A percentile compares a stretch with the other conserved stretches of the same genome.
These are phyloP conservation scores for Ganaspis brasiliensis DNA, from an alignment of 2,888 invertebrate genomes.

Conservation along the genomic window DNA sequence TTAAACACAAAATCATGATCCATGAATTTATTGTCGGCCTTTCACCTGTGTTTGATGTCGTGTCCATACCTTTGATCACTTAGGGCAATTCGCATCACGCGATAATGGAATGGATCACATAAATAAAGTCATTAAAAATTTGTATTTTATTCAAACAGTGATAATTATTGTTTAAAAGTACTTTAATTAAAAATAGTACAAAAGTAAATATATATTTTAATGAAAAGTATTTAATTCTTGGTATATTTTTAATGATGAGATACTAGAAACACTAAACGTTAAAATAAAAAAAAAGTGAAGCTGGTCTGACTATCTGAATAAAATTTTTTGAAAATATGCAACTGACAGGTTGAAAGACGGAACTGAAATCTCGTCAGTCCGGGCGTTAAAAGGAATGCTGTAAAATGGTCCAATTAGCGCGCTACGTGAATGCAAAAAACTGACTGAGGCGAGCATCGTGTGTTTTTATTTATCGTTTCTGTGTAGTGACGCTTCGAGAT, in stretches of 20 bases:
- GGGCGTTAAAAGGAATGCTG: conserved; percentile 61
- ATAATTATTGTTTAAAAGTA: background rate
- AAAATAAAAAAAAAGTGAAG: background rate
- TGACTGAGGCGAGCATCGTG: conserved; percentile 26
- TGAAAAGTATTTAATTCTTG: no score
- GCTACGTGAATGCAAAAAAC: conserved; percentile 52
- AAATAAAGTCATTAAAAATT: background rate
- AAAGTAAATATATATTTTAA: no score
- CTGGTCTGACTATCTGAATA: no score
- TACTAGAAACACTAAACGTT: background rate
- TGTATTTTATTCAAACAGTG: background rate
- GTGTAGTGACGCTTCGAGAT: background rate
- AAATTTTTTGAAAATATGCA: background rate
- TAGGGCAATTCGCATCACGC: conserved; percentile 1
- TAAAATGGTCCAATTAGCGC: conserved; percentile 64
- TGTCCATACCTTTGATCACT: background rate
- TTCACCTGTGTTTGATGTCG: conserved; percentile 1
- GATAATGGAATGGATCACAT: background rate
- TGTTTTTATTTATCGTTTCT: conserved; percentile 16
- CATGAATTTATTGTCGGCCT: conserved; percentile 11
- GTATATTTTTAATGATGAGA: no score
- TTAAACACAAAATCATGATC: conserved; percentile 28
- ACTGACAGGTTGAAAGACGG: background rate
- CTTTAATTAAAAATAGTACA: no score
- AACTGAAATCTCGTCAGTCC: conserved; percentile 47